phyloP scores from a whole-genome alignment of 2,797 vertebrate species.

The Emys orbicularis region DNA sequence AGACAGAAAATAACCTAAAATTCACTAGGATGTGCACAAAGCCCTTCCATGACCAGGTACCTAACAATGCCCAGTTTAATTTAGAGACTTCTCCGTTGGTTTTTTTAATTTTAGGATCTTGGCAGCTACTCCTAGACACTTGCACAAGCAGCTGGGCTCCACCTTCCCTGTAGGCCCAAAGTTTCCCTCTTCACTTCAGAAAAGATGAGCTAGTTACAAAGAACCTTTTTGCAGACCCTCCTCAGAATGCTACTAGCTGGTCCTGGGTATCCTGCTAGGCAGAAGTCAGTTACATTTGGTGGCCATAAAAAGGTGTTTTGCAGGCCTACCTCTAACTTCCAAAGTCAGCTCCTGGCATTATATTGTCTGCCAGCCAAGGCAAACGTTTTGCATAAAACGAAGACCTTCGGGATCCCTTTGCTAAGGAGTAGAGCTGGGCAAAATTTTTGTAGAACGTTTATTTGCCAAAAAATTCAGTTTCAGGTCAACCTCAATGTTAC shows the following conservation, averaged over 20 bases:
- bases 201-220: not conserved
- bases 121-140: slow-evolving; percentile 17
- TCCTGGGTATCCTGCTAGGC: not conserved
- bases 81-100: not conserved
- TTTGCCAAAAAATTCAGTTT: not conserved
- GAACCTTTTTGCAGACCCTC: not conserved
- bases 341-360: not conserved
- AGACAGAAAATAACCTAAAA: not conserved
- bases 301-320: not conserved
- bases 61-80: not conserved
- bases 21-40: not conserved
- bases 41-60: not conserved
- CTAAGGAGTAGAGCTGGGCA: not conserved
- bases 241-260: not conserved
- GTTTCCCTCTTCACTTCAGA: not conserved
- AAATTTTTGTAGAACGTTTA: not conserved
- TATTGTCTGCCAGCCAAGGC: slow-evolving; percentile 8
- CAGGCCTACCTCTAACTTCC: not conserved
- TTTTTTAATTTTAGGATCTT: not conserved
- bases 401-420: not conserved
- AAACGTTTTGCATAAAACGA: not conserved
- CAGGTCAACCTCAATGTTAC: not conserved
- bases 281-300: not conserved
- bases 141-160: not conserved
- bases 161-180: not conserved